Evolutionary conservation across 2,888 invertebrate genomes (phyloP).

Genomic region (Cryptus armator): DNA sequence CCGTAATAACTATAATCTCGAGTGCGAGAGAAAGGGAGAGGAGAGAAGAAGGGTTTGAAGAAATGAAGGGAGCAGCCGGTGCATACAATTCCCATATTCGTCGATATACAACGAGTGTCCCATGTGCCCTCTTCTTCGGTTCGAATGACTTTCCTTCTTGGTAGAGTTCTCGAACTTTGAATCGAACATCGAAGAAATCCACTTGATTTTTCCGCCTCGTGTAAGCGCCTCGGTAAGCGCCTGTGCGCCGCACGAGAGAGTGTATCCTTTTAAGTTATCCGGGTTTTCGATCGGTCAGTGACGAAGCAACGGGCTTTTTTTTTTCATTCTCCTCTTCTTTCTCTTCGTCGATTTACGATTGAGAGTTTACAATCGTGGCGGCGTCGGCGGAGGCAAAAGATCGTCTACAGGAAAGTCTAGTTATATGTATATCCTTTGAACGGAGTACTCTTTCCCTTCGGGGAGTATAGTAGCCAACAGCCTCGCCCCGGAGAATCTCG

Average conservation of each 20-base stretch:
- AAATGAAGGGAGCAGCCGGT: conserved; percentile 32
- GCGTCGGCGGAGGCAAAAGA: conserved; percentile 56
- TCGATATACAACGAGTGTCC: conserved; percentile 31
- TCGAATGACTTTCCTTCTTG: conserved; percentile 4
- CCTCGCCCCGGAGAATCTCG: conserved; percentile 50
- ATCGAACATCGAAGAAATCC: conserved; percentile 44
- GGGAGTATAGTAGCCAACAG: conserved; percentile 22
- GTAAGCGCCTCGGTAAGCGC: background rate
- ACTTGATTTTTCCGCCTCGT: conserved; percentile 24
- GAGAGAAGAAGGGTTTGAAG: background rate
- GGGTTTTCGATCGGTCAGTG: conserved; percentile 35
- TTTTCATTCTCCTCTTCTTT: conserved; percentile 16
- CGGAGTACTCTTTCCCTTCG: conserved; percentile 28
- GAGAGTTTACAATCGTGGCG: conserved; percentile 49
- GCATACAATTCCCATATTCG: conserved; percentile 59
- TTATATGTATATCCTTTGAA: background rate
- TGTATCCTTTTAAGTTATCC: conserved; percentile 8
- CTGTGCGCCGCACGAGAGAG: background rate
- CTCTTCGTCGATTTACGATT: conserved; percentile 68
- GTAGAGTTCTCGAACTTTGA: conserved; percentile 15
- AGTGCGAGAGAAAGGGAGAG: conserved; percentile 29
- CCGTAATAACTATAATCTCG: conserved; percentile 80
- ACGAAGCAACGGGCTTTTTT: background rate
- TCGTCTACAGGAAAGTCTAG: conserved; percentile 13
- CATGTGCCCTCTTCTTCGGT: background rate